Evolutionary conservation across 2,797 vertebrate genomes (phyloP), one percentile per base, ranked within the genome.

Genomic region (Platyrinchus mystaceus): DNA sequence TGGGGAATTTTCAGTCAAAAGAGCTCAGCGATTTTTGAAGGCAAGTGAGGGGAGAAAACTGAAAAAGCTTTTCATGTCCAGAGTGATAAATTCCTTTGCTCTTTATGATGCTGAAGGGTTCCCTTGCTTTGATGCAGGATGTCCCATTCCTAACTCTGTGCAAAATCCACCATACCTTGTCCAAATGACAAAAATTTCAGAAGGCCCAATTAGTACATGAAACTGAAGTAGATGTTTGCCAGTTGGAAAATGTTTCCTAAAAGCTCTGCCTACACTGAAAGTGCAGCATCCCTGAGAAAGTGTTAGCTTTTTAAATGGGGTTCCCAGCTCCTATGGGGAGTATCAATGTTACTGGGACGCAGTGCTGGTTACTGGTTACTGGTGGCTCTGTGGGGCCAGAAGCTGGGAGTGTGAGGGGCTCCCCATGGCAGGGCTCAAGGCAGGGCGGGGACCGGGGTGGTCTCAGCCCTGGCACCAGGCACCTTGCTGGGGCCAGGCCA

Each of bases 1-100:
- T 43, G 78, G 71, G 68, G 76, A 93, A 92, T 94, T 94, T 96
- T 93, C 75, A 91, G 63, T 89, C 79, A 89, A 95, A 93, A 93
- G 23, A 93, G 87, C 71, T 93, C 87, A 96, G 89, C 52, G 14
- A 67, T 87, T 95, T 96, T 71, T 85, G 69, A 94, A 87, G 89
- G 69, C 71, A 89, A 95, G 32, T 52, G 56, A 87, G 81, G 84
- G 56, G 41, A 64, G 17, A 66, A 76, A 90, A 81, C 32, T 1
- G 1, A 73, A 71, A 78, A 76, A 77, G 7, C 1, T 44, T 82
- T 92, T 82, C 34, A 59, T 30, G 9, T 23, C n/a, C 78, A 79
- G 43, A 20, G 9, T 47, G 23, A 62, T 73, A 74, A 79, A 89
- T 67, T 84, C 28, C 19, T 87, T 89, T 67, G 26, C 41, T 74